These are phyloP conservation scores for Conus ventricosus DNA, from an alignment of 1,140 invertebrate species.

Conservation along the genomic window DNA sequence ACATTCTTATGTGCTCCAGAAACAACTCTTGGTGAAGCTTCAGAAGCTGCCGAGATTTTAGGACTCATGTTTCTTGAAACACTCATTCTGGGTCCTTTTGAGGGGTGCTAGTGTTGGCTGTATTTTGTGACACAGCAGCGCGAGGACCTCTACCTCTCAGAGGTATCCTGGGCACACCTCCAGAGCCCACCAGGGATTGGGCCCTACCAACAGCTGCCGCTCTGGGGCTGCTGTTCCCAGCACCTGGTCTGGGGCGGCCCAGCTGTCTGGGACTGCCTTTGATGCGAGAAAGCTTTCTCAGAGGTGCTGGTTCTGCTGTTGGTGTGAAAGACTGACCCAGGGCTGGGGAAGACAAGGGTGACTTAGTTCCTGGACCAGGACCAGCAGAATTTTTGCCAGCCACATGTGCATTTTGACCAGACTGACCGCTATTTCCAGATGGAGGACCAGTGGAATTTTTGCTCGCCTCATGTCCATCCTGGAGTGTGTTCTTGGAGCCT, in stretches of 20 bases:
- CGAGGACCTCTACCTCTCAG: not conserved
- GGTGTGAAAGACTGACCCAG: not conserved
- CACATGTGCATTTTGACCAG: too few relatives aligned
- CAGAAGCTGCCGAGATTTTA: too few relatives aligned
- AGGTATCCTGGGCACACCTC: not conserved
- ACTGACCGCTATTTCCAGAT: not conserved
- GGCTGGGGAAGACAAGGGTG: not conserved
- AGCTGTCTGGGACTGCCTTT: not conserved
- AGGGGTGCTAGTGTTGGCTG: too few relatives aligned
- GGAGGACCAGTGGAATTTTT: not conserved
- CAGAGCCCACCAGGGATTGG: not conserved
- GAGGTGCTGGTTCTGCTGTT: not conserved
- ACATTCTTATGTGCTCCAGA: too few relatives aligned
- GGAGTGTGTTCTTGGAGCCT: not conserved
- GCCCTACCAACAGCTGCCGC: not conserved
- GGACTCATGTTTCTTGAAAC: too few relatives aligned
- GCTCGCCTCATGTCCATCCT: not conserved
- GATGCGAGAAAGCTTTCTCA: not conserved
- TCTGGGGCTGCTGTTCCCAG: not conserved
- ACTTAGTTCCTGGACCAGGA: not conserved
- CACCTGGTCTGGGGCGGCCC: not conserved
- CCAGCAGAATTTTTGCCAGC: not conserved
- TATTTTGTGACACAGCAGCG: not conserved
- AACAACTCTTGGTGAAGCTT: too few relatives aligned
- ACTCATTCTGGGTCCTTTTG: not conserved